phyloP scores from a whole-genome alignment of 2,113 vertebrate genomes.

The Isichthys henryi region DNA sequence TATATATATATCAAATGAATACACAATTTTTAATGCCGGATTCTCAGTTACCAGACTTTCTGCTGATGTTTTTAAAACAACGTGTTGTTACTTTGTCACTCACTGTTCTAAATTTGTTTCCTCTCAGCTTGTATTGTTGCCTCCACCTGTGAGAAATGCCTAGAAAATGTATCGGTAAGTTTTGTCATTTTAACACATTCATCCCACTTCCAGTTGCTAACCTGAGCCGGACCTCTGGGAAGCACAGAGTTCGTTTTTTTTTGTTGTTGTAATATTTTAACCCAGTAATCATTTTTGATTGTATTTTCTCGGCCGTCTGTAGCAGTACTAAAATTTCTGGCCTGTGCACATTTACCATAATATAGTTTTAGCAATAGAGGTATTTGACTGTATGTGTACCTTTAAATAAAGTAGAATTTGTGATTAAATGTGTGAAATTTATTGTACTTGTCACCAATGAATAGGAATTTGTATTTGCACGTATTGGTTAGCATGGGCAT shows the following conservation, averaged over 20 bases:
- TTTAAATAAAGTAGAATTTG: background rate
- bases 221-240: background rate
- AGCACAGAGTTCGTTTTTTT: background rate
- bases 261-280: background rate
- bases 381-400: background rate
- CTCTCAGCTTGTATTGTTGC: constrained; percentile 19
- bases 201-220: background rate
- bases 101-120: background rate
- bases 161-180: constrained; percentile 26
- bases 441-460: background rate
- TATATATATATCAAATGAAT: background rate
- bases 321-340: background rate
- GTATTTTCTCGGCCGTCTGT: background rate
- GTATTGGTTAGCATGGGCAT: background rate
- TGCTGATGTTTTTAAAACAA: background rate
- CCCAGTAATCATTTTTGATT: background rate
- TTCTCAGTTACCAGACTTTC: background rate
- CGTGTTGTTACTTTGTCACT: background rate
- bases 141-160: constrained; percentile 23
- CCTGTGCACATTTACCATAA: background rate
- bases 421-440: background rate
- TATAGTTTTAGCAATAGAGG: background rate
- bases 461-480: background rate
- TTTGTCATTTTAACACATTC: background rate
- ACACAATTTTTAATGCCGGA: background rate